These are phyloP conservation scores for Microplitis mediator DNA, from an alignment of 1,140 invertebrate species.

Conservation along the genomic window DNA sequence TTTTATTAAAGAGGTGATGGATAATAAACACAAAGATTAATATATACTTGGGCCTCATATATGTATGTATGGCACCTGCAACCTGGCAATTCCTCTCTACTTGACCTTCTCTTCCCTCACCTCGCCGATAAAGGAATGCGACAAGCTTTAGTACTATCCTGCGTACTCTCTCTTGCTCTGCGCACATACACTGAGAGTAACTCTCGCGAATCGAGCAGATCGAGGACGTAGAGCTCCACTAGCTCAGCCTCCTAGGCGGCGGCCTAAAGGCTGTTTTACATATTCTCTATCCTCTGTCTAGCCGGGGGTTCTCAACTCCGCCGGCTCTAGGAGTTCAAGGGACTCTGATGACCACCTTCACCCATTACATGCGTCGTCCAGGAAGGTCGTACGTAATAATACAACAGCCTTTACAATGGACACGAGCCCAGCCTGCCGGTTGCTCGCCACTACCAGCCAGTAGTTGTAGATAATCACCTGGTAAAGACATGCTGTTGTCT, in stretches of 20 bases:
- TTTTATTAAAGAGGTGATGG: background rate
- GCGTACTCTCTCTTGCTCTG: background rate
- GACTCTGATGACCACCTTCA: slow-evolving; percentile 2
- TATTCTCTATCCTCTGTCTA: slow-evolving; percentile 4
- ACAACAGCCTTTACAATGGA: slow-evolving; percentile 1
- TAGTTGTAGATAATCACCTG: background rate
- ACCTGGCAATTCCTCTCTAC: slow-evolving; percentile 17
- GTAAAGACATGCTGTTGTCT: slow-evolving; percentile 11
- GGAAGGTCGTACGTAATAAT: slow-evolving; percentile 17
- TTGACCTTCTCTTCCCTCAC: slow-evolving; percentile 11
- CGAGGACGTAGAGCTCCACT: background rate
- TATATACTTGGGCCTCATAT: background rate
- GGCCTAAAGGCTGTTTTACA: background rate
- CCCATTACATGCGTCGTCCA: slow-evolving; percentile 3
- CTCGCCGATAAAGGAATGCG: slow-evolving; percentile 6
- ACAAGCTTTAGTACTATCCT: slow-evolving; percentile 15
- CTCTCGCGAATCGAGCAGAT: background rate
- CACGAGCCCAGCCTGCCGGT: too few species aligned
- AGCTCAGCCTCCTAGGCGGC: background rate
- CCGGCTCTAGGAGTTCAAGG: background rate
- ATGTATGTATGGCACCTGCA: slow-evolving; percentile 14
- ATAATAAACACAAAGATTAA: slow-evolving; percentile 22
- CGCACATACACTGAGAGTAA: background rate
- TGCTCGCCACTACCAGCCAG: background rate
- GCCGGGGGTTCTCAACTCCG: slow-evolving; percentile 8